Evolutionary conservation across 2,888 invertebrate genomes (phyloP).

Genomic region (Allygus modestus): DNA sequence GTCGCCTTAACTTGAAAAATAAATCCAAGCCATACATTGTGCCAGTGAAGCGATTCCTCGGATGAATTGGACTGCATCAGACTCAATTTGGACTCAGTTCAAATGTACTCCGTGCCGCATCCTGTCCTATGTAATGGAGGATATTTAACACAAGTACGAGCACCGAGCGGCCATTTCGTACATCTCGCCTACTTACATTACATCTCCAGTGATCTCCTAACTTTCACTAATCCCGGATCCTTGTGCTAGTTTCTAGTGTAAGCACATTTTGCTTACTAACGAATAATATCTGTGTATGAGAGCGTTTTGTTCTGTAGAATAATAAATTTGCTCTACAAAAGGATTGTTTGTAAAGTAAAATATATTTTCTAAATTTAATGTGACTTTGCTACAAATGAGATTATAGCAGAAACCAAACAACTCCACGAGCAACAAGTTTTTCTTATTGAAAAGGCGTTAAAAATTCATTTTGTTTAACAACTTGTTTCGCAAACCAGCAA

Average conservation of each 20-base stretch:
- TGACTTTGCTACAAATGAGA: too few relatives aligned
- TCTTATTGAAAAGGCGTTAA: too few relatives aligned
- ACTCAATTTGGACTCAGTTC: conserved; percentile 28
- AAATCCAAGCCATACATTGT: too few relatives aligned
- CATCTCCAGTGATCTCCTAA: background rate
- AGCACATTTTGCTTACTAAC: background rate
- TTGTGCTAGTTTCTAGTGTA: background rate
- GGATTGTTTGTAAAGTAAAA: too few relatives aligned
- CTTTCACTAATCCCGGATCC: conserved; percentile 18
- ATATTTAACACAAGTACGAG: conserved; percentile 3
- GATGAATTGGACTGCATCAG: conserved; percentile 9
- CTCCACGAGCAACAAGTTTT: too few relatives aligned
- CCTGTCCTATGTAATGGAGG: background rate
- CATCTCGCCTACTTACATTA: conserved; percentile 10
- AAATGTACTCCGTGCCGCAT: background rate
- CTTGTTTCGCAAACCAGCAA: too few relatives aligned
- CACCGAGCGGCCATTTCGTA: background rate
- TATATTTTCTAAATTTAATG: too few relatives aligned
- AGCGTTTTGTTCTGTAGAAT: too few relatives aligned
- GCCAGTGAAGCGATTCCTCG: background rate
- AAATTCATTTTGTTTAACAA: too few relatives aligned
- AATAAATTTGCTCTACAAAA: too few relatives aligned
- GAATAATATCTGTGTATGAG: background rate
- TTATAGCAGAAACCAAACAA: too few relatives aligned
- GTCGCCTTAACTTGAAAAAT: too few relatives aligned